phyloP scores from a whole-genome alignment of 2,888 invertebrate species.

The Cephalotes varians region DNA sequence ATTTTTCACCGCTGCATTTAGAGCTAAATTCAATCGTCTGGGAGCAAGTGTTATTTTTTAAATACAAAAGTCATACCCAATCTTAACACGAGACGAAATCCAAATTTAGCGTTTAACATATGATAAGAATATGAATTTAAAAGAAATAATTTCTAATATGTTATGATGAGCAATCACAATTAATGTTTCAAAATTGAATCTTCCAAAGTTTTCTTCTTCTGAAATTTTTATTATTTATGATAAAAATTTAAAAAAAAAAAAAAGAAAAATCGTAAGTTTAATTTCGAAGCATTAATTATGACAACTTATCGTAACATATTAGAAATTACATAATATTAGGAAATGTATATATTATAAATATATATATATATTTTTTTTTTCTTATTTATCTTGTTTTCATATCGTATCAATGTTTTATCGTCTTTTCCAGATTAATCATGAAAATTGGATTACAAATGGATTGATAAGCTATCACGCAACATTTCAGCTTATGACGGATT shows the following conservation, averaged over 20 bases:
- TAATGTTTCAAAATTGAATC: not conserved
- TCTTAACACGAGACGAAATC: not conserved
- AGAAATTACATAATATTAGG: no score
- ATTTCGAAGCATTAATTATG: no score
- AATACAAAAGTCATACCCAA: not conserved
- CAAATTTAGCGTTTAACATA: not conserved
- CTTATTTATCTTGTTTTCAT: not conserved
- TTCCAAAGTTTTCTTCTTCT: not conserved
- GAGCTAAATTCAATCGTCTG: not conserved
- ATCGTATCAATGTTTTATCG: not conserved
- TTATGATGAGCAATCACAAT: not conserved
- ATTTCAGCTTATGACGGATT: not conserved
- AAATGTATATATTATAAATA: not conserved
- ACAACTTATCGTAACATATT: no score
- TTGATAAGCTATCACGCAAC: not conserved
- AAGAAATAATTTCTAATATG: not conserved
- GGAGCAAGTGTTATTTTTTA: constrained; percentile 2
- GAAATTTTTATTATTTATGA: not conserved
- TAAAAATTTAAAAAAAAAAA: no score
- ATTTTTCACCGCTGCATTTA: not conserved
- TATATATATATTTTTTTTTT: not conserved
- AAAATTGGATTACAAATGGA: not conserved
- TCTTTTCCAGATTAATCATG: not conserved
- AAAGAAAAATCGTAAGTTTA: no score
- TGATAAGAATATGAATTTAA: not conserved